phyloP scores from a whole-genome alignment of 2,113 vertebrate genomes.

The Phaethon lepturus region DNA sequence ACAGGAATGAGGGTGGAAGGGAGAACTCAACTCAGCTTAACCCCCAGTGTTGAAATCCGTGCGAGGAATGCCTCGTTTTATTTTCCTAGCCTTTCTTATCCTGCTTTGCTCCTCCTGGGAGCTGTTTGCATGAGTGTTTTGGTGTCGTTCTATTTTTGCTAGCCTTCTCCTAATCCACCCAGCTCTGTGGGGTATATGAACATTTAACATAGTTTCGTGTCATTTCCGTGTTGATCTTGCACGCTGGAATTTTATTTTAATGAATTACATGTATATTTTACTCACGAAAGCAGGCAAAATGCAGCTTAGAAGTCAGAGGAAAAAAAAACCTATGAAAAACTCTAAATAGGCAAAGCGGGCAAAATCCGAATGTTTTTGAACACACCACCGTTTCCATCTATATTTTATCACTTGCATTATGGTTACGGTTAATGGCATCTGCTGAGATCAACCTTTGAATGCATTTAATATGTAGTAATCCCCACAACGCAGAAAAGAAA shows the following conservation, averaged over 20 bases:
- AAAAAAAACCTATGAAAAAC: not conserved
- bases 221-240: constrained; percentile 14
- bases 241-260: constrained; percentile 26
- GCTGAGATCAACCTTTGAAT: not conserved
- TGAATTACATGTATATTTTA: not conserved
- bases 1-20: not conserved
- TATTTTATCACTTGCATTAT: not conserved
- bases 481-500: not conserved
- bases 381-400: no score
- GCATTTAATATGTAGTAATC: not conserved
- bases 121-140: constrained; percentile 53
- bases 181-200: constrained; percentile 21
- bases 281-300: not conserved
- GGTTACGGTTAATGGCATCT: not conserved
- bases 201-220: constrained; percentile 17
- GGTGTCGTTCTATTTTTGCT: constrained; percentile 38
- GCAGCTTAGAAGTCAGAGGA: not conserved
- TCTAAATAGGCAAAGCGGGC: not conserved
- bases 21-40: not conserved
- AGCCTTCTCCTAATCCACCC: not conserved
- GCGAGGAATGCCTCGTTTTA: constrained; percentile 18
- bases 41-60: not conserved
- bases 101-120: constrained; percentile 36
- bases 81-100: constrained; percentile 45
- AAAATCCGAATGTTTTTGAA: not conserved